A percentile compares a stretch with the other conserved stretches of the same genome.
Evolutionary conservation across 2,797 vertebrate species (phyloP).

Genomic region (Selene dorsalis): DNA sequence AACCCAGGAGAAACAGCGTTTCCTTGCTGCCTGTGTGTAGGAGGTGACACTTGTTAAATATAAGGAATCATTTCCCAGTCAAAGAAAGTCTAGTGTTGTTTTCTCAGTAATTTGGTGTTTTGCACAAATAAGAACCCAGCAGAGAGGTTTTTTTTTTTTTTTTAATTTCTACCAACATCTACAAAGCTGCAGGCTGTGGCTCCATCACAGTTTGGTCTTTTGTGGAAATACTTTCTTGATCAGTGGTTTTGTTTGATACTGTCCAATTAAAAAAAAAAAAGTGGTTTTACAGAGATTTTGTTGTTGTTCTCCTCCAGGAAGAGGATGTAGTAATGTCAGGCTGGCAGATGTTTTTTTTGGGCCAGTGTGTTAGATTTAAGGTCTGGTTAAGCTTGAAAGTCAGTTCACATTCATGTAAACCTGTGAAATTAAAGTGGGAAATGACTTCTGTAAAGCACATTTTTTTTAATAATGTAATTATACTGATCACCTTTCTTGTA

Average conservation of each 20-base stretch:
- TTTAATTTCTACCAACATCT: neutral
- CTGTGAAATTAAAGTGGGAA: constrained; percentile 13
- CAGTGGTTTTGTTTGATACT: neutral
- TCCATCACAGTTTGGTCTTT: neutral
- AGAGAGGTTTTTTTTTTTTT: neutral
- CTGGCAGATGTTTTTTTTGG: neutral
- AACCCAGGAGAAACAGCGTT: neutral
- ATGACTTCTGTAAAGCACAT: neutral
- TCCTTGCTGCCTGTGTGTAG: constrained; percentile 1
- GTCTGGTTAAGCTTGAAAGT: neutral
- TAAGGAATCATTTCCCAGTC: neutral
- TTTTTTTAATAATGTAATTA: neutral
- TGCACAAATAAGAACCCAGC: neutral
- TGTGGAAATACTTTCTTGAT: neutral
- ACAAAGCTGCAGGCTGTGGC: neutral
- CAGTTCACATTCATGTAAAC: neutral
- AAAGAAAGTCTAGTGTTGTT: constrained; percentile 6
- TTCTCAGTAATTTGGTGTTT: constrained; percentile 3
- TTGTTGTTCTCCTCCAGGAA: neutral
- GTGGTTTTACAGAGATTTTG: neutral
- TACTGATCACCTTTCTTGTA: neutral
- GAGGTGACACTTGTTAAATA: neutral
- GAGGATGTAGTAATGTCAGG: no score
- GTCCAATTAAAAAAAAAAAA: neutral
- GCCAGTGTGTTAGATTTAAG: neutral